Evolutionary conservation across 2,888 invertebrate genomes (phyloP).

Genomic region (Stictocephala bisonia): DNA sequence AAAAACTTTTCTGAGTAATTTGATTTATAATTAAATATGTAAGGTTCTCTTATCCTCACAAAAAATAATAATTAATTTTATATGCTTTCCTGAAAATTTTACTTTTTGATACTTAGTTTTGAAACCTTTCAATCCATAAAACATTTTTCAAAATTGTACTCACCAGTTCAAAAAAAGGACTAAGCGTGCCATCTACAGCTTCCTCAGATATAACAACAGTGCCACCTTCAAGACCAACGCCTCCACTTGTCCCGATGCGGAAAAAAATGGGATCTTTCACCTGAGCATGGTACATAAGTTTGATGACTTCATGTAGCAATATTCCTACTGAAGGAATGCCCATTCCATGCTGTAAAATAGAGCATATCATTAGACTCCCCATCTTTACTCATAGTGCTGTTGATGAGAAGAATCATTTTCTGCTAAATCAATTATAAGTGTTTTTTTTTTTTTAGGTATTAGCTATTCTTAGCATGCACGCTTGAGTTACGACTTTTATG

Average conservation of each 20-base stretch:
- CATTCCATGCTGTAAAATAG: constrained; percentile 89
- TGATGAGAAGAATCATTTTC: too few relatives aligned
- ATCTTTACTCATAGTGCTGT: too few relatives aligned
- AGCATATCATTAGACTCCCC: too few relatives aligned
- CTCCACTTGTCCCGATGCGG: constrained; percentile 93
- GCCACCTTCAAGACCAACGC: constrained; percentile 91
- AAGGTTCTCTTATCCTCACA: too few relatives aligned
- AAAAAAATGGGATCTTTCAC: constrained; percentile 91
- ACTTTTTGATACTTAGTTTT: too few relatives aligned
- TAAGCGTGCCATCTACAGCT: constrained; percentile 88
- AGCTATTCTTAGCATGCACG: too few relatives aligned
- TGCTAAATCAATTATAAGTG: not conserved
- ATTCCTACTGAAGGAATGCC: constrained; percentile 97
- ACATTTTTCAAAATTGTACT: constrained; percentile 63
- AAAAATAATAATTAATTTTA: too few relatives aligned
- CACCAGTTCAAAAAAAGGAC: constrained; percentile 86
- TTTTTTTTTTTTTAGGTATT: not conserved
- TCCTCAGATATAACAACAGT: constrained; percentile 94
- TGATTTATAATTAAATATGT: too few relatives aligned
- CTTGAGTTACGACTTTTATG: too few relatives aligned
- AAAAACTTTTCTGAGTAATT: too few relatives aligned
- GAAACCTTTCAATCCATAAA: too few relatives aligned
- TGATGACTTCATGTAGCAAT: constrained; percentile 94
- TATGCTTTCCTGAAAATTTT: too few relatives aligned
- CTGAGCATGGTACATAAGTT: constrained; percentile 94